Base-by-base conservation (phyloP, 2,888 invertebrate species). In the Catocala sponsa region DNA sequence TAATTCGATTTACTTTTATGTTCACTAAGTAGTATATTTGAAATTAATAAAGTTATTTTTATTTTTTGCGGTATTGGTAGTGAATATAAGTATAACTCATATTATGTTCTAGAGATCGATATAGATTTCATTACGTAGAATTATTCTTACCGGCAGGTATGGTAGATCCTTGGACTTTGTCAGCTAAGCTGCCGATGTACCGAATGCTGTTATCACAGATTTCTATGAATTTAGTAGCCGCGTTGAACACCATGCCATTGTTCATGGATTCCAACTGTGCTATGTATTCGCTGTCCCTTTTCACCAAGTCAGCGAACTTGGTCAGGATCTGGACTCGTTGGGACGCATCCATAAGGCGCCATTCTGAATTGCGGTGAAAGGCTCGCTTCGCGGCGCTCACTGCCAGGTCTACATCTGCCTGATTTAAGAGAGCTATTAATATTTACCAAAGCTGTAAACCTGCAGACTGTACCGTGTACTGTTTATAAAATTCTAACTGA, bases 231-330 rank as follows among this genome's bases (percentile, higher is more conserved):
- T 11, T 79, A 81, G 68, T 95, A 95, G 97, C 92, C 71, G 94
- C 88, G 6, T 89, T 84, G 78, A 95, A 96, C 0, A 98, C 97
- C 90, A 98, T 98, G 25, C 99, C 99, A 90, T 98, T 98, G 87
- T 99, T 98, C 64, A 98, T 87, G 0, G 98, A 98, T 92, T 99
- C 99, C 80, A 99, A 92, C 76, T 97, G 97, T 48, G 97, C 96
- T 50, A 98, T 82, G 76, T 98, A 98, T 98, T 99, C 80, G 98
- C 91, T 87, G 86, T 98, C 97, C 48, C 97, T 94, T 82, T 97
- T 97, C 7, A 98, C 93, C 0, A 98, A 94, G 33, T 68, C 57
- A 13, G 98, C 97, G 64, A 98, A 92, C 70, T 95, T 96, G 84
- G 96, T 91, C 6, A 99, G 85, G 1, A 98, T 90, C 38, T 91